These are phyloP conservation scores for Micronycteris hirsuta DNA, from an alignment of 2,113 vertebrate genomes.

Conservation along the genomic window DNA sequence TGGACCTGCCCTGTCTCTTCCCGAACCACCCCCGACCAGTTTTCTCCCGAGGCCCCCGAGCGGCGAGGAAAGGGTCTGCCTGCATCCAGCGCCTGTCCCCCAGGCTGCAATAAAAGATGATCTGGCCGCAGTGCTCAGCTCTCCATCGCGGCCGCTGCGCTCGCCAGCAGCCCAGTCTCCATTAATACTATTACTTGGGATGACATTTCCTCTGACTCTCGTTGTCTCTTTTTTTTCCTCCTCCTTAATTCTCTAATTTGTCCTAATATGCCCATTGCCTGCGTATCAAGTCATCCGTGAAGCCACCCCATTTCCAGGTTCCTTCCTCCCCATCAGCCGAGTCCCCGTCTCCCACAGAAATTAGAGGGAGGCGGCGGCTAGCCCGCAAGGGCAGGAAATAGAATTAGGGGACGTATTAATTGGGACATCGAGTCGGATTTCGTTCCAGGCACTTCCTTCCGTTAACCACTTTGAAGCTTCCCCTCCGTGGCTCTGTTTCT, in stretches of 20 bases:
- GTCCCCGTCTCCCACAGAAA: conserved; percentile 83
- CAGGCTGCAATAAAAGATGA: conserved; percentile 55
- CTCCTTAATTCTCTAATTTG: conserved; percentile 87
- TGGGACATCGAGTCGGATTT: conserved; percentile 89
- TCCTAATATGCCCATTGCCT: conserved; percentile 86
- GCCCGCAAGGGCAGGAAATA: conserved; percentile 88
- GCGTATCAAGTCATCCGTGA: conserved; percentile 85
- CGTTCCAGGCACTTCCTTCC: conserved; percentile 89
- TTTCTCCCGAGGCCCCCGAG: neutral
- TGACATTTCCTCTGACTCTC: conserved; percentile 87
- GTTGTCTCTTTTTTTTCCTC: conserved; percentile 79
- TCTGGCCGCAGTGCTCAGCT: conserved; percentile 33
- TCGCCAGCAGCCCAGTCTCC: conserved; percentile 78
- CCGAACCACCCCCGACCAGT: accelerated
- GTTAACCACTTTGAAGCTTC: conserved; percentile 87
- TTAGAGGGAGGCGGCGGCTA: conserved; percentile 84
- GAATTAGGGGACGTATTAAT: conserved; percentile 90
- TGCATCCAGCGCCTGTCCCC: conserved; percentile 17
- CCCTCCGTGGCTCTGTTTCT: conserved; percentile 85
- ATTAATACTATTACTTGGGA: conserved; percentile 86
- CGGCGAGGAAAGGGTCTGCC: neutral
- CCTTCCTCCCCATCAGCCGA: conserved; percentile 85
- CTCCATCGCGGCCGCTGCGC: conserved; percentile 62
- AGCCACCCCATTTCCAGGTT: conserved; percentile 84
- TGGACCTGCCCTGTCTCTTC: neutral